phyloP scores from a whole-genome alignment of 2,888 invertebrate species.

The Petrophora chlorosata region DNA sequence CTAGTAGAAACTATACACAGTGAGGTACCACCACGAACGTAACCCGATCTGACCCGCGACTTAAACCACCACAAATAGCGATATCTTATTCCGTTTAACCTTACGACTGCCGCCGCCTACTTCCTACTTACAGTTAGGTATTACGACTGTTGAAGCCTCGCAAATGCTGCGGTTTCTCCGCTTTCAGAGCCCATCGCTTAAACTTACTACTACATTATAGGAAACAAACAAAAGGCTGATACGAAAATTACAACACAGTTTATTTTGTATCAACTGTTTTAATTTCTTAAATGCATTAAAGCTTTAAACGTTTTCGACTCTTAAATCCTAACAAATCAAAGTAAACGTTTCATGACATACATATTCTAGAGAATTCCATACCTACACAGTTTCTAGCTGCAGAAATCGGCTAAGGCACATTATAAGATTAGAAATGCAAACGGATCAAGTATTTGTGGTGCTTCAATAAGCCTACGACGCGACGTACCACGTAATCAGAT shows the following conservation, averaged over 20 bases:
- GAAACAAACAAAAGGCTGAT: slow-evolving; percentile 19
- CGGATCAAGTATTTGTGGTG: slow-evolving; percentile 78
- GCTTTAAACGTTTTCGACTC: too few species aligned
- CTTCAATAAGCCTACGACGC: slow-evolving; percentile 68
- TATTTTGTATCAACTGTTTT: neutral
- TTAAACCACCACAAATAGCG: slow-evolving; percentile 56
- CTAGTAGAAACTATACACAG: neutral
- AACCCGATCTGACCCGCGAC: slow-evolving; percentile 46
- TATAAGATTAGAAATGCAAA: slow-evolving; percentile 82
- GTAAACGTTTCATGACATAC: too few species aligned
- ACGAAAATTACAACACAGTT: neutral
- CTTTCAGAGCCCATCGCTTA: slow-evolving; percentile 47
- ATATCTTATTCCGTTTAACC: slow-evolving; percentile 84
- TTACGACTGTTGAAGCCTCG: slow-evolving; percentile 79
- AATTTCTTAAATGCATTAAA: neutral
- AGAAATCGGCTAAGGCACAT: slow-evolving; percentile 69
- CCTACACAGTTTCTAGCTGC: slow-evolving; percentile 19
- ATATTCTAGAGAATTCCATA: neutral
- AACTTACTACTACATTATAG: slow-evolving; percentile 12
- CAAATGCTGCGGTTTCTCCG: slow-evolving; percentile 78
- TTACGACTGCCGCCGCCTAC: slow-evolving; percentile 74
- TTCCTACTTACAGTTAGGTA: slow-evolving; percentile 75
- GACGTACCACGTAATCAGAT: slow-evolving; percentile 63
- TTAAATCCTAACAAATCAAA: too few species aligned
- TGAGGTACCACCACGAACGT: slow-evolving; percentile 25